Evolutionary conservation across 2,888 invertebrate species (phyloP).

Genomic region (Leistus spinibarbis): DNA sequence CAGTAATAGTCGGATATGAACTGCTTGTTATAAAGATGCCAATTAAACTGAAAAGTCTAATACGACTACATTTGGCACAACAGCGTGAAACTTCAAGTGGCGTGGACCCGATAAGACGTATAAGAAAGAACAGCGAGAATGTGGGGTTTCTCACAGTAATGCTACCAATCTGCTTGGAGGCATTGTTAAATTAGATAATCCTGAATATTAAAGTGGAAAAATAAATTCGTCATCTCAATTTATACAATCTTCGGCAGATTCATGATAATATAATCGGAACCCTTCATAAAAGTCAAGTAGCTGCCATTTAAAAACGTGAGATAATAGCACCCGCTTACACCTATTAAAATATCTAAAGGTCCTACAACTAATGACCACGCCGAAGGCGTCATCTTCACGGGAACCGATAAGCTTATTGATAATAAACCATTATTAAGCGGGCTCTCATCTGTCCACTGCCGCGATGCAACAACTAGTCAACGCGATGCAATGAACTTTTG

Average conservation of each 20-base stretch:
- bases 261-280: background rate
- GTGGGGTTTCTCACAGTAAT: too few species aligned
- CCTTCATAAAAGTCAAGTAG: background rate
- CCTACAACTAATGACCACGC: conserved; percentile 27
- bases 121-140: too few species aligned
- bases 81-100: too few species aligned
- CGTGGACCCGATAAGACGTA: too few species aligned
- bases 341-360: conserved; percentile 36
- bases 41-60: too few species aligned
- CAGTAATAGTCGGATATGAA: background rate
- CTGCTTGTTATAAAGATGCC: background rate
- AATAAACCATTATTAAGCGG: conserved; percentile 27
- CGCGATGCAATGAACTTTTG: background rate
- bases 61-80: too few species aligned
- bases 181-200: background rate
- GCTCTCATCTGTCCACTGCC: background rate
- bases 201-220: background rate
- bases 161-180: background rate
- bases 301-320: conserved; percentile 15
- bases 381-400: conserved; percentile 25
- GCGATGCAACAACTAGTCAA: background rate
- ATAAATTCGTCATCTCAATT: background rate
- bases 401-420: conserved; percentile 30
- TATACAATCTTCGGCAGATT: background rate
- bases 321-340: conserved; percentile 29